These are phyloP conservation scores for Papilio polytes DNA, from an alignment of 1,140 invertebrate genomes.

Conservation along the genomic window DNA sequence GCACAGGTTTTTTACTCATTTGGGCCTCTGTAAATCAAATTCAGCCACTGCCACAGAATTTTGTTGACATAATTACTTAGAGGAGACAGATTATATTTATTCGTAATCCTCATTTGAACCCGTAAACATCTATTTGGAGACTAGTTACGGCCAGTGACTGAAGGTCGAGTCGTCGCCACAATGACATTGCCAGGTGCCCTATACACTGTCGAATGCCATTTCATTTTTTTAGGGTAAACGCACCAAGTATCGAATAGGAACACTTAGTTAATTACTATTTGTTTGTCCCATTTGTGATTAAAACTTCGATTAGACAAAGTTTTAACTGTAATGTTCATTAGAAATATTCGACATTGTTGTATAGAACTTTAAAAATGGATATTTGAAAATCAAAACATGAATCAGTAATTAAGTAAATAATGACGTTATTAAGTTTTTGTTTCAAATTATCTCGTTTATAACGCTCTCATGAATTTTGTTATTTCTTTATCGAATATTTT, in stretches of 20 bases:
- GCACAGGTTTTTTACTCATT: too few relatives aligned
- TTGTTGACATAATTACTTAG: not conserved
- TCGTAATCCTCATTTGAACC: not conserved
- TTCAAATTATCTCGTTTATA: not conserved
- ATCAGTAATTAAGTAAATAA: not conserved
- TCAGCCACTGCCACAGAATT: not conserved
- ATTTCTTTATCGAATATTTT: conserved; percentile 28
- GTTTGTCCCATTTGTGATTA: not conserved
- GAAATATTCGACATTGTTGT: not conserved
- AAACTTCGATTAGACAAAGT: not conserved
- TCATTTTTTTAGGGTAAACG: not conserved
- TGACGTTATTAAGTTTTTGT: not conserved
- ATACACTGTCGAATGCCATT: not conserved
- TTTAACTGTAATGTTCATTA: not conserved
- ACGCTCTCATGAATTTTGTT: not conserved
- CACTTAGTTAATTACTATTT: not conserved
- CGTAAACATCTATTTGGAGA: not conserved
- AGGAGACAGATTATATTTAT: not conserved
- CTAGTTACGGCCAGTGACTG: not conserved
- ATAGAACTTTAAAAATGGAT: not conserved
- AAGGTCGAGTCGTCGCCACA: conserved; percentile 39
- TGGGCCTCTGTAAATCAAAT: too few relatives aligned
- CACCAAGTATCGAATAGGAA: not conserved
- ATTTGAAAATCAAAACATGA: not conserved
- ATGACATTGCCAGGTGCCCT: conserved; percentile 43